Conservation (phyloP, 2,888 invertebrate species). For the Siphonodentalium dalli region DNA sequence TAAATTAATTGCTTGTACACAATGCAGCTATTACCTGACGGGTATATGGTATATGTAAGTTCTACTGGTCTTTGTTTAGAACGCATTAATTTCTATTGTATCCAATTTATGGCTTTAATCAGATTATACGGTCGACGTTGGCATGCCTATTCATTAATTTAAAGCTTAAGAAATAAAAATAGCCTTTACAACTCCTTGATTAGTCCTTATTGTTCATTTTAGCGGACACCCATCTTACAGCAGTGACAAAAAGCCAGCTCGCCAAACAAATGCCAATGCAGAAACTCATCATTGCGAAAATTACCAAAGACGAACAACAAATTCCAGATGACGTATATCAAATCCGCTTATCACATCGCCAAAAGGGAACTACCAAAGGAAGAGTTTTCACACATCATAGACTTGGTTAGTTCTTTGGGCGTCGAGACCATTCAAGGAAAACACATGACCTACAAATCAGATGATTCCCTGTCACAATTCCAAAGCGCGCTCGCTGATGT, state of each 20-base stretch:
- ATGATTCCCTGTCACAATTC: constrained; percentile 12
- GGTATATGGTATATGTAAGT: no score
- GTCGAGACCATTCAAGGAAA: background rate
- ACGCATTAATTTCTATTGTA: no score
- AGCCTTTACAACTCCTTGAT: no score
- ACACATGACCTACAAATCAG: background rate
- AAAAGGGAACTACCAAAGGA: constrained; percentile 15
- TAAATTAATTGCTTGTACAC: no score
- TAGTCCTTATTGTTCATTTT: background rate
- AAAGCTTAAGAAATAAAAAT: no score
- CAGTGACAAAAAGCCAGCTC: constrained; percentile 2
- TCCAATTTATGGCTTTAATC: no score
- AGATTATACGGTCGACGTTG: no score
- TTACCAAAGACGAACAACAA: background rate
- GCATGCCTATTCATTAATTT: no score
- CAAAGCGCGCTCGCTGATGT: constrained; percentile 9
- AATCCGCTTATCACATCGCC: constrained; percentile 1
- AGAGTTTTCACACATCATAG: constrained; percentile 5
- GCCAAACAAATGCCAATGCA: background rate
- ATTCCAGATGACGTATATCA: background rate
- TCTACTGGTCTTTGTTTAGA: no score
- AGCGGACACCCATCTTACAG: constrained; percentile 1
- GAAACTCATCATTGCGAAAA: background rate
- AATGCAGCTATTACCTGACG: no score
- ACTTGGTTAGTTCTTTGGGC: background rate